Conservation (phyloP, 2,113 vertebrate species). For the Atherinomorus stipes region DNA sequence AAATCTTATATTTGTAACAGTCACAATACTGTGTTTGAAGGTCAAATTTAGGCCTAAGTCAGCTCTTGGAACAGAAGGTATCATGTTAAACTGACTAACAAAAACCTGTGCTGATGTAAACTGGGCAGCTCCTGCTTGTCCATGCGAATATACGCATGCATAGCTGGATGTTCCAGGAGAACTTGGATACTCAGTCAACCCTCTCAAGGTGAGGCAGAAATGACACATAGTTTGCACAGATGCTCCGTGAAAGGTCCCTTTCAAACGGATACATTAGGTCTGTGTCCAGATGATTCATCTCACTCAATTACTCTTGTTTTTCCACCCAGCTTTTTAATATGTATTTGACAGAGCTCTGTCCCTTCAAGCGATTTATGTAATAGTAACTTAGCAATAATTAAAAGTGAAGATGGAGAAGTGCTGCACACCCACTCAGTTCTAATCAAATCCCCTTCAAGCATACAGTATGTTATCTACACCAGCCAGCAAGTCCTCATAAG, state of each 20-base stretch:
- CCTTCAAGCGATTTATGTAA: constrained; percentile 48
- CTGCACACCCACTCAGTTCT: constrained; percentile 53
- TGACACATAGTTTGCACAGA: constrained; percentile 22
- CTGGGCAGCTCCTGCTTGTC: background rate
- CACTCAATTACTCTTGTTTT: constrained; percentile 48
- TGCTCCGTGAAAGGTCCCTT: constrained; percentile 32
- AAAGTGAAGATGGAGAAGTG: constrained; percentile 55
- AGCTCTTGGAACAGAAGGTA: background rate
- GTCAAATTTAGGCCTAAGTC: constrained; percentile 14
- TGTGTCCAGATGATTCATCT: constrained; percentile 55
- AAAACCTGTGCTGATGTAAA: background rate
- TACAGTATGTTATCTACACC: constrained; percentile 61
- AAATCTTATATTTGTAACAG: constrained; percentile 28
- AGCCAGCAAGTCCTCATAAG: constrained; percentile 49
- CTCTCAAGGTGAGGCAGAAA: constrained; percentile 40
- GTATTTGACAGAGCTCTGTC: constrained; percentile 16
- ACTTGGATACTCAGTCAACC: constrained; percentile 17
- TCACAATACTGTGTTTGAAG: constrained; percentile 20
- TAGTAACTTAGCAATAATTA: constrained; percentile 59
- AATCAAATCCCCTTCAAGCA: constrained; percentile 58
- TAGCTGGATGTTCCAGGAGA: background rate
- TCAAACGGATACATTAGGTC: constrained; percentile 13
- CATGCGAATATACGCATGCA: background rate
- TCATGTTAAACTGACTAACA: constrained; percentile 7
- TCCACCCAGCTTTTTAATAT: constrained; percentile 21